Evolutionary conservation across 1,140 invertebrate genomes (phyloP).

Genomic region (Mamestra configurata): DNA sequence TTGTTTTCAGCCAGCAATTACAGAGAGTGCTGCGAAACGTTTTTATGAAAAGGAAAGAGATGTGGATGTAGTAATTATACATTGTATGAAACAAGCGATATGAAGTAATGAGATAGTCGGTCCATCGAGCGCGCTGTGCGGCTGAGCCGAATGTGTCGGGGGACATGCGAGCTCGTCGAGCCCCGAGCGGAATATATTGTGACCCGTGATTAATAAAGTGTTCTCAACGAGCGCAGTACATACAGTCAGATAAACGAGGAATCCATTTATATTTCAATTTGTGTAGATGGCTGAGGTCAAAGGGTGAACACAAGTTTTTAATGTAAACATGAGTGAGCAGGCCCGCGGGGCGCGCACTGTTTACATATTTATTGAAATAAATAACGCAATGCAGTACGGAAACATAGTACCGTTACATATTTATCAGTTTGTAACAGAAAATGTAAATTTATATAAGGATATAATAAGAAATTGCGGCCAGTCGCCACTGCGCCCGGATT

Average conservation of each 20-base stretch:
- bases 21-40: too few relatives aligned
- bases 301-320: not conserved
- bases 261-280: not conserved
- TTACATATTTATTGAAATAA: slow-evolving; percentile 1
- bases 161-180: too few relatives aligned
- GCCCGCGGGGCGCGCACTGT: not conserved
- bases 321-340: not conserved
- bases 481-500: too few relatives aligned
- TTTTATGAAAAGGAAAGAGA: too few relatives aligned
- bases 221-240: too few relatives aligned
- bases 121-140: not conserved
- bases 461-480: too few relatives aligned
- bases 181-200: not conserved
- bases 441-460: not conserved
- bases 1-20: too few relatives aligned
- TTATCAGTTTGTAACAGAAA: not conserved
- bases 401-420: too few relatives aligned
- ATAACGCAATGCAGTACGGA: too few relatives aligned
- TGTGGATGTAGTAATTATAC: too few relatives aligned
- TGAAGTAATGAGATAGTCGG: not conserved
- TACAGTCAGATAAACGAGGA: not conserved
- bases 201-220: not conserved
- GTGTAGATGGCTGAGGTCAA: not conserved
- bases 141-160: too few relatives aligned
- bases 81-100: not conserved